Conservation (phyloP, 2,113 vertebrate species). For the Parus major region DNA sequence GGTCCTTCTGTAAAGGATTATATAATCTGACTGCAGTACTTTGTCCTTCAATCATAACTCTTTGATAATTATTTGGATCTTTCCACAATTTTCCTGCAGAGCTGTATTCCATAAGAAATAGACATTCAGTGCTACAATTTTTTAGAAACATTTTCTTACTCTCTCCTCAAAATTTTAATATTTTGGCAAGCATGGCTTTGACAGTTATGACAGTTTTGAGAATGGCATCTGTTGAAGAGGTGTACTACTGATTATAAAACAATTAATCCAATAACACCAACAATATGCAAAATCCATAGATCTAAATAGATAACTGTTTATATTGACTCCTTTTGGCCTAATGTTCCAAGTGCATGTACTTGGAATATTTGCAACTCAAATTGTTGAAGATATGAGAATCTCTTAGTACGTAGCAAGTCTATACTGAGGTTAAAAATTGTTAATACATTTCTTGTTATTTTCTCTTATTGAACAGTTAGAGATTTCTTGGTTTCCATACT, state of each 20-base stretch:
- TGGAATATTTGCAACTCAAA: not conserved
- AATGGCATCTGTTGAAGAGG: not conserved
- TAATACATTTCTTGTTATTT: not conserved
- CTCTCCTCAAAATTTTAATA: not conserved
- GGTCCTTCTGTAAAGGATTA: not conserved
- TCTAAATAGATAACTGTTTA: not conserved
- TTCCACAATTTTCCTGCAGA: not conserved
- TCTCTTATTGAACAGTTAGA: not conserved
- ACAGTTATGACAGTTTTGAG: not conserved
- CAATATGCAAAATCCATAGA: not conserved
- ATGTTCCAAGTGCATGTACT: not conserved
- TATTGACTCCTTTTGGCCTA: not conserved
- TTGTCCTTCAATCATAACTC: not conserved
- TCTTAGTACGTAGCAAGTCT: not conserved
- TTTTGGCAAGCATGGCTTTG: not conserved
- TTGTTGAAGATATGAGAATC: not conserved
- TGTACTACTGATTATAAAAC: not conserved
- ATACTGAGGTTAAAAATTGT: fast-evolving
- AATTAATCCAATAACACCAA: not conserved
- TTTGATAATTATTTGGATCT: not conserved
- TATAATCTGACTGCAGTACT: not conserved
- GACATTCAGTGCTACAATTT: not conserved
- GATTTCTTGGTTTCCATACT: not conserved
- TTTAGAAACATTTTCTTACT: not conserved
- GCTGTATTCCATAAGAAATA: not conserved